Evolutionary conservation across 2,888 invertebrate genomes (phyloP).

Genomic region (Fragum whitleyi): DNA sequence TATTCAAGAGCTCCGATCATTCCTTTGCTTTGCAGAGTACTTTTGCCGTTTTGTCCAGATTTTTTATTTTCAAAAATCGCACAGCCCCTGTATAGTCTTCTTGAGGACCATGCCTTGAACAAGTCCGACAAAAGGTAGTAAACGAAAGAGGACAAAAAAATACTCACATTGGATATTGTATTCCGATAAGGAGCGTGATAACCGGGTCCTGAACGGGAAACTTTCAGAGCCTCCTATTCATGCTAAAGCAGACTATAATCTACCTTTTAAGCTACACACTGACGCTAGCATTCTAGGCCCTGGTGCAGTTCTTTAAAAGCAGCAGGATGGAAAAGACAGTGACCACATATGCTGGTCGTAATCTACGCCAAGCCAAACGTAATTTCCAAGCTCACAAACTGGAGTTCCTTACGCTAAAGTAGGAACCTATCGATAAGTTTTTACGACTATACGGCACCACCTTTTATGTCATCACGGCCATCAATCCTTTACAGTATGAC

Average conservation of each 20-base stretch:
- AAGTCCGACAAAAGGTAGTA: background rate
- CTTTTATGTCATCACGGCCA: too few relatives aligned
- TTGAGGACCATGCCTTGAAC: background rate
- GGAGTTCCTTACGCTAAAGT: too few relatives aligned
- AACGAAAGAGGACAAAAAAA: background rate
- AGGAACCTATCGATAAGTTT: too few relatives aligned
- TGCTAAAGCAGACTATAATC: background rate
- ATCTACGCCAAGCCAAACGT: too few relatives aligned
- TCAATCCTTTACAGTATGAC: background rate
- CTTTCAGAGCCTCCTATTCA: background rate
- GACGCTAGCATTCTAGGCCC: too few relatives aligned
- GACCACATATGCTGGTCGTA: too few relatives aligned
- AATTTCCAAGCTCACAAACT: too few relatives aligned
- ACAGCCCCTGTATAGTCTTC: background rate
- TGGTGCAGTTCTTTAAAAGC: slow-evolving; percentile 1
- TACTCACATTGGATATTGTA: background rate
- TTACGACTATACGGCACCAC: background rate
- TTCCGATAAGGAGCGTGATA: background rate
- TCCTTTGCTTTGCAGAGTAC: background rate
- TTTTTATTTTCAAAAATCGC: background rate
- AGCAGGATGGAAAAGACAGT: slow-evolving; percentile 3
- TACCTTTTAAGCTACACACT: too few relatives aligned
- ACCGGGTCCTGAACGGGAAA: background rate
- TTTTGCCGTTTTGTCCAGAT: background rate
- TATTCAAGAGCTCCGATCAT: background rate